phyloP scores from a whole-genome alignment of 2,797 vertebrate genomes.

The Eulemur mongoz region DNA sequence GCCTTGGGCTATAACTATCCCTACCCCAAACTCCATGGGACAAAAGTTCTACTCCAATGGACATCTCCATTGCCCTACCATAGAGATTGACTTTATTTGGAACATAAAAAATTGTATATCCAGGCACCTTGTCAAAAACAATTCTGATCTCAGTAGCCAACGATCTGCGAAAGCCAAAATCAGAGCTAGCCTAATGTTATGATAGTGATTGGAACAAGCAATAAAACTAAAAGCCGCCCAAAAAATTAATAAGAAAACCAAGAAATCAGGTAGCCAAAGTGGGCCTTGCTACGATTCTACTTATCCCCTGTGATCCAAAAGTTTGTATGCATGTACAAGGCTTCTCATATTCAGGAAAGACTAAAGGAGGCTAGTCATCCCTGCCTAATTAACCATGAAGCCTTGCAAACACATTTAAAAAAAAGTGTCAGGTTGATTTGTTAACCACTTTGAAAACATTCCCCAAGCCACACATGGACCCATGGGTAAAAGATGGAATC shows the following conservation, averaged over 20 bases:
- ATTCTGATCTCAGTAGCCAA: neutral
- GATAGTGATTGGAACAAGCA: neutral
- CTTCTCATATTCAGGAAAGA: neutral
- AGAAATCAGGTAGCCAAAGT: neutral
- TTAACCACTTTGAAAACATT: neutral
- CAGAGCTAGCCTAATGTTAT: neutral
- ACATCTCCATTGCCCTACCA: neutral
- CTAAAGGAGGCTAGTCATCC: neutral
- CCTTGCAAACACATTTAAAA: neutral
- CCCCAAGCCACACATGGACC: neutral
- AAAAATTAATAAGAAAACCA: neutral
- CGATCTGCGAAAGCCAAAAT: neutral
- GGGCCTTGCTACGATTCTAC: neutral
- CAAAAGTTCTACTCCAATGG: neutral
- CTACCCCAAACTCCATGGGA: neutral
- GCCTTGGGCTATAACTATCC: neutral
- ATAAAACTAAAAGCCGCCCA: neutral
- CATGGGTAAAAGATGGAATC: neutral
- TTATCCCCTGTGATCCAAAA: neutral
- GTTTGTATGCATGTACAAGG: neutral
- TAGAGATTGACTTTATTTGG: neutral
- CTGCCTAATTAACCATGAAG: neutral
- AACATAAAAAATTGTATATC: neutral
- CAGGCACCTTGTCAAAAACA: neutral
- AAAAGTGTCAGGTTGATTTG: neutral